Conservation (phyloP, 2,888 invertebrate species). For the Piscicola geometra region DNA sequence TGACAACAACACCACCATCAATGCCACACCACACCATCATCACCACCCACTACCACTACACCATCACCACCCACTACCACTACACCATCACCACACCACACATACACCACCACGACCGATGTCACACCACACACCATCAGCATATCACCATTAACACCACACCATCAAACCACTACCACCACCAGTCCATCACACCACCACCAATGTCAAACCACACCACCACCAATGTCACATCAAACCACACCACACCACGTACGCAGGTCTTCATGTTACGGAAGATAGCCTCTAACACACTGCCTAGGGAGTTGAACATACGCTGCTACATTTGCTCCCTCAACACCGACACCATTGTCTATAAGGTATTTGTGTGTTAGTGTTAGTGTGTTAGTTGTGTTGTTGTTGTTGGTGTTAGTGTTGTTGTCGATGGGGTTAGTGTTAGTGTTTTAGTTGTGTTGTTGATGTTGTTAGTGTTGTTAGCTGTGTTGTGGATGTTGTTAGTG, state of each 20-base stretch:
- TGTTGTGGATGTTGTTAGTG: neutral
- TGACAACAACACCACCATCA: too few species aligned
- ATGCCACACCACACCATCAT: too few species aligned
- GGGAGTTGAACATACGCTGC: slow-evolving; percentile 70
- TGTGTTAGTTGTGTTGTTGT: neutral
- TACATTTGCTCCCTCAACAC: slow-evolving; percentile 92
- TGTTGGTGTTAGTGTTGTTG: neutral
- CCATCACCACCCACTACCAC: neutral
- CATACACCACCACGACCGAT: too few species aligned
- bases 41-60: too few species aligned
- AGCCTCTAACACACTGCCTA: slow-evolving; percentile 76
- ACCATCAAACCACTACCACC: neutral
- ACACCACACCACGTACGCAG: slow-evolving; percentile 60
- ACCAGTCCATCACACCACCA: neutral
- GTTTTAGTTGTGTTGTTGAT: slow-evolving; percentile 3
- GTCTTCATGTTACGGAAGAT: slow-evolving; percentile 88
- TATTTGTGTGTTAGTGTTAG: slow-evolving; percentile 45
- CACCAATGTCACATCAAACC: too few species aligned
- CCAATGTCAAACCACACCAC: too few species aligned
- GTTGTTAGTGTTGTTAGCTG: neutral
- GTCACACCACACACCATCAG: too few species aligned
- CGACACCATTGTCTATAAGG: slow-evolving; percentile 87
- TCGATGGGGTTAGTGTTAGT: neutral
- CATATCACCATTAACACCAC: too few species aligned
- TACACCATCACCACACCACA: neutral